phyloP scores from a whole-genome alignment of 2,113 vertebrate genomes.

The Phasianus colchicus region DNA sequence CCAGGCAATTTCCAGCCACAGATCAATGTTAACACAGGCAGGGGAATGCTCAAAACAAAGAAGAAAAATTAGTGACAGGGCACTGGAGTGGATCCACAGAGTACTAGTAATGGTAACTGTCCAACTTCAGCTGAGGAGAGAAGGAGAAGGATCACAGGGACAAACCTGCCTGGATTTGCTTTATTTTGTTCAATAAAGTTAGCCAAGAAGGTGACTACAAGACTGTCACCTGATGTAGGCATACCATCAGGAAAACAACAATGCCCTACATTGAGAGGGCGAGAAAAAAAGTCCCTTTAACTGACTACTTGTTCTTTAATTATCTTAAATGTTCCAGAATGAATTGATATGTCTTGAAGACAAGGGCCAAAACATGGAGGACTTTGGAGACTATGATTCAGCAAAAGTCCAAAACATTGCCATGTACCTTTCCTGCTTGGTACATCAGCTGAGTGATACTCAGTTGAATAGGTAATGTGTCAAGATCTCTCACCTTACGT shows the following conservation, averaged over 20 bases:
- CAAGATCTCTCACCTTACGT: not conserved
- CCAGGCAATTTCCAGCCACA: not conserved
- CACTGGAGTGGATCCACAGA: not conserved
- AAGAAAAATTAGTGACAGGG: not conserved
- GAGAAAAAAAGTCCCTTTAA: not conserved
- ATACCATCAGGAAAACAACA: not conserved
- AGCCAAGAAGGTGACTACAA: not conserved
- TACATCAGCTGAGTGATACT: not conserved
- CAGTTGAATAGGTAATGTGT: not conserved
- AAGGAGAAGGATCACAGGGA: not conserved
- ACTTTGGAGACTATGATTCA: not conserved
- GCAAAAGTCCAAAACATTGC: not conserved
- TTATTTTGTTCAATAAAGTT: not conserved
- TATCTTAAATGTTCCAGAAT: not conserved
- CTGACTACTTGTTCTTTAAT: not conserved
- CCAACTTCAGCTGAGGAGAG: not conserved
- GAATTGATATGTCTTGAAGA: not conserved
- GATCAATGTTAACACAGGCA: not conserved
- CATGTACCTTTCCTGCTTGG: not conserved
- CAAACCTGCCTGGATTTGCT: not conserved
- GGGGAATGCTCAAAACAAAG: not conserved
- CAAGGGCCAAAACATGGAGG: not conserved
- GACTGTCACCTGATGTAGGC: not conserved
- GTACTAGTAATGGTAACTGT: not conserved
- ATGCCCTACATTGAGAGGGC: not conserved